Conservation (phyloP, 2,888 invertebrate species). For the Dynastes hyllus region DNA sequence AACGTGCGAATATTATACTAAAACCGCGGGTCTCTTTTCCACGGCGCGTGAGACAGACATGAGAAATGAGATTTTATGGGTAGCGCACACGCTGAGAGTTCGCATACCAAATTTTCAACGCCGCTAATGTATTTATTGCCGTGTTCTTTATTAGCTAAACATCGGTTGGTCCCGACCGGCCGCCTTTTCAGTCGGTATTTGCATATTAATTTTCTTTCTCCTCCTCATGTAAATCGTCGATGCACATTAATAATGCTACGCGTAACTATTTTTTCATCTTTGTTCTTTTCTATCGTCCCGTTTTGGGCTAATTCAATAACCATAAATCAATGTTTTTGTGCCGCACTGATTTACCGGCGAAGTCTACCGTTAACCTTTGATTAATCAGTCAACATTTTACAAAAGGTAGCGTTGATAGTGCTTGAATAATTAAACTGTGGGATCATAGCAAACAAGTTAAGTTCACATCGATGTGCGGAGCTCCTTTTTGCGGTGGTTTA, state of each 20-base stretch:
- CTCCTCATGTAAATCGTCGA: conserved; percentile 45
- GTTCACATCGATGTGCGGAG: background rate
- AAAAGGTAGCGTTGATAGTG: conserved; percentile 1
- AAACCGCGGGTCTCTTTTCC: conserved; percentile 55
- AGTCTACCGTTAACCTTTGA: conserved; percentile 9
- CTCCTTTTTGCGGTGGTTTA: background rate
- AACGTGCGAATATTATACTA: conserved; percentile 61
- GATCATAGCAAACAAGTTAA: background rate
- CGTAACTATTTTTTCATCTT: background rate
- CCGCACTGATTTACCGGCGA: background rate
- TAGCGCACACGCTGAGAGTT: conserved; percentile 59
- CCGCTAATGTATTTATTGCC: conserved; percentile 60
- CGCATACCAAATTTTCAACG: conserved; percentile 62
- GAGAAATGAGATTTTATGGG: conserved; percentile 57
- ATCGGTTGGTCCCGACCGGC: conserved; percentile 48
- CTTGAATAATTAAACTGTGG: background rate
- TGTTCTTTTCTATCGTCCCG: background rate
- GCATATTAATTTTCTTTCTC: conserved; percentile 56
- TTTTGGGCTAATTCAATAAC: conserved; percentile 50
- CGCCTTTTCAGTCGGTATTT: conserved; percentile 51
- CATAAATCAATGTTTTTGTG: conserved; percentile 48
- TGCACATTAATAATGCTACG: conserved; percentile 36
- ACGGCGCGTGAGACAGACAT: conserved; percentile 46
- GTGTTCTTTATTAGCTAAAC: conserved; percentile 57
- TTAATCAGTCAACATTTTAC: conserved; percentile 12